Evolutionary conservation across 2,888 invertebrate genomes (phyloP).

Genomic region (Sarcophaga rosellei): DNA sequence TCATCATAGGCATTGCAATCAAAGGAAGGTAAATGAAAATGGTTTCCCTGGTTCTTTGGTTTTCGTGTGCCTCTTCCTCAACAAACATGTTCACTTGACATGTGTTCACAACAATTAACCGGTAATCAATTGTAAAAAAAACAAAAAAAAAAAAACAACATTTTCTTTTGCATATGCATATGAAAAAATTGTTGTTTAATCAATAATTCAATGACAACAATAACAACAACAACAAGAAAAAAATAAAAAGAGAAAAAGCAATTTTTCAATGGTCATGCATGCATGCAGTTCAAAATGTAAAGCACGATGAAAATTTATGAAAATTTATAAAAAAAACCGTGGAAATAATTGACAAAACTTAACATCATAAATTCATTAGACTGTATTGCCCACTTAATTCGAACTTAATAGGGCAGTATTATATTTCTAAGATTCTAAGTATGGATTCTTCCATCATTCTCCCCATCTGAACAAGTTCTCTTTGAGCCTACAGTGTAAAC

Average conservation of each 20-base stretch:
- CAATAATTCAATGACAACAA: slow-evolving; percentile 40
- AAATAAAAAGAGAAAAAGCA: not conserved
- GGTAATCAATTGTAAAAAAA: not conserved
- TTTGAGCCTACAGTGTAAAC: too few relatives aligned
- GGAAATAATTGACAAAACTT: too few relatives aligned
- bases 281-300: not conserved
- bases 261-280: not conserved
- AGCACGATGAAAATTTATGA: too few relatives aligned
- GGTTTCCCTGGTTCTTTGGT: not conserved
- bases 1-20: not conserved
- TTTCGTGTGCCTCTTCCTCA: not conserved
- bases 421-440: too few relatives aligned
- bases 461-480: too few relatives aligned
- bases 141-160: not conserved
- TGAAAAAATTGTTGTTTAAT: slow-evolving; percentile 49
- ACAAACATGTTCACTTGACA: not conserved
- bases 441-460: too few relatives aligned
- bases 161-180: slow-evolving; percentile 39
- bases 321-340: too few relatives aligned
- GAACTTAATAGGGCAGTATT: too few relatives aligned
- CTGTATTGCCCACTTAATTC: too few relatives aligned
- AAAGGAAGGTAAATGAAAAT: not conserved
- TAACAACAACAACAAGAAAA: not conserved
- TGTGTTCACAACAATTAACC: not conserved
- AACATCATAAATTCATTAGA: too few relatives aligned